Base-by-base conservation (phyloP, 2,797 vertebrate species). In the Adrianichthys oophorus region DNA sequence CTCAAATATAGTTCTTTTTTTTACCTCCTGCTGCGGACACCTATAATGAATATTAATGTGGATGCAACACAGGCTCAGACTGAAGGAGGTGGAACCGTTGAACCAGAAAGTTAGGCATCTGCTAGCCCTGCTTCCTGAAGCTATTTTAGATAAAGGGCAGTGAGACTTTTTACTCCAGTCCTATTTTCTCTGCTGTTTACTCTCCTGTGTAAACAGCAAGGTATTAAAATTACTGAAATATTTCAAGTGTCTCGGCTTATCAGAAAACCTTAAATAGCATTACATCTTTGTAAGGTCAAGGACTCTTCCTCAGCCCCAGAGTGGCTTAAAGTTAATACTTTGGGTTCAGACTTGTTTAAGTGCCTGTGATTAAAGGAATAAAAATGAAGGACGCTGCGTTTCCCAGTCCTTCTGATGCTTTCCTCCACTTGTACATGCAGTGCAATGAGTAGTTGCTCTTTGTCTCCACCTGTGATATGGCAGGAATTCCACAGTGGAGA, bases 41-140 rank as follows among this genome's bases (percentile, higher is more conserved):
- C 79, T 83, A 73, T 76, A 80, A 78, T 84, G 79, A 83, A 88
- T 85, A 85, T 83, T 78, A 83, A 89, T 83, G 66, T 23, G 13
- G 56, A 53, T 58, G 69, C 58, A 79, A 70, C 63, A 71, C 59
- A 61, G 49, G 65, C 41, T 44, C 43, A 7, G 48, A 64, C 10
- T 37, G 18, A 67, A 45, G 57, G 41, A 51, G 68, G 48, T 37
- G 23, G 47, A 59, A 62, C 19, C 41, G 46, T 65, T 51, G 49
- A 67, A 54, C n/a, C 51, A 15, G n/a, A 65, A 60, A 73, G 62
- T 63, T 37, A 2, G 19, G 44, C 49, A 48, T 68, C 61, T 67
- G 45, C 58, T 14, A 15, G 52, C 53, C 49, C 55, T 32, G 41
- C 41, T 26, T 23, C 56, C 32, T 17, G 47, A 73, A 55, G 16